These are phyloP conservation scores for Lithophane ornitopus DNA, from an alignment of 2,888 invertebrate genomes.

Conservation along the genomic window DNA sequence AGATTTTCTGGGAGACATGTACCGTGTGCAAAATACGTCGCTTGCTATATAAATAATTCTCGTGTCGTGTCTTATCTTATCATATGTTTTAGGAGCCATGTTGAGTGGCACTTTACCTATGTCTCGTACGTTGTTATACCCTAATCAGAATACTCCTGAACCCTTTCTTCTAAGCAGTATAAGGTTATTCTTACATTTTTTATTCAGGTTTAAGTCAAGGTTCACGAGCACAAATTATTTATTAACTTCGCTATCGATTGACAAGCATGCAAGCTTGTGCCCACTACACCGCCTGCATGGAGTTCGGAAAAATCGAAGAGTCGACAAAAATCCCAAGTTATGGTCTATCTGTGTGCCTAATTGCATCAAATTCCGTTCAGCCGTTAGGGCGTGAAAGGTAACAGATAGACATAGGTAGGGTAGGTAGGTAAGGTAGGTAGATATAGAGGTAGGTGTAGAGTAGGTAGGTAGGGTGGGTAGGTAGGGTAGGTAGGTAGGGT, in stretches of 20 bases:
- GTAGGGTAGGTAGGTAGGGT: no score
- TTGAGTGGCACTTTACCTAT: slow-evolving; percentile 10
- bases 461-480: no score
- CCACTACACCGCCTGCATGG: not conserved
- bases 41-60: slow-evolving; percentile 44
- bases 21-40: slow-evolving; percentile 9
- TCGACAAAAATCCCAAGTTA: not conserved
- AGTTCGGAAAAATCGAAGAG: not conserved
- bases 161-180: not conserved
- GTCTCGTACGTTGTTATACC: slow-evolving; percentile 27
- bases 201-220: not conserved
- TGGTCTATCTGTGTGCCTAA: not conserved
- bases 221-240: not conserved
- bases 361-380: not conserved
- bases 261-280: not conserved
- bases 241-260: not conserved
- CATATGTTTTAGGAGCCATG: slow-evolving; percentile 22
- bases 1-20: slow-evolving; percentile 39
- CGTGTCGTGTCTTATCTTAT: slow-evolving; percentile 30
- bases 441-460: no score
- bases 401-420: no score
- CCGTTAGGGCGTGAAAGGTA: not conserved
- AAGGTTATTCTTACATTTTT: not conserved
- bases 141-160: slow-evolving; percentile 20
- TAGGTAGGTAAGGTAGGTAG: no score